Conservation (phyloP, 2,888 invertebrate genomes). For the Hemithea aestivaria region DNA sequence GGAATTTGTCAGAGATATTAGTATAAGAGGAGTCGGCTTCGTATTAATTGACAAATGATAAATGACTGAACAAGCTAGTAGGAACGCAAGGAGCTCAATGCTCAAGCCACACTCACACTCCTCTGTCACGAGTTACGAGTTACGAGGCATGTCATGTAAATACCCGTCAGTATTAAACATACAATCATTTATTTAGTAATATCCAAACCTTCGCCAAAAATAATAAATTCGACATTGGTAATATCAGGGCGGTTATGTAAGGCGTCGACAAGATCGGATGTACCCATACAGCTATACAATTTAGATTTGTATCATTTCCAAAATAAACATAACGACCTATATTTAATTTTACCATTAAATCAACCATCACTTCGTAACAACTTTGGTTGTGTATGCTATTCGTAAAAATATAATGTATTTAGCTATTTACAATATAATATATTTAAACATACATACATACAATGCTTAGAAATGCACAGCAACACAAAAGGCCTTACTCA, state of each 20-base stretch:
- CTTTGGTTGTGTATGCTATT: constrained; percentile 80
- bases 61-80: constrained; percentile 63
- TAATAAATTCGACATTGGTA: constrained; percentile 68
- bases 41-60: constrained; percentile 68
- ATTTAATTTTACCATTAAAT: constrained; percentile 74
- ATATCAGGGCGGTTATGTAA: constrained; percentile 76
- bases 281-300: constrained; percentile 57
- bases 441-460: constrained; percentile 80
- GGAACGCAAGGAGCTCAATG: constrained; percentile 60
- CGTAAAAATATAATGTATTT: constrained; percentile 78
- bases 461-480: constrained; percentile 79
- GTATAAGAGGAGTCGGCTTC: constrained; percentile 47
- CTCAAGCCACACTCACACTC: constrained; percentile 48
- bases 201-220: constrained; percentile 56
- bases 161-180: no score
- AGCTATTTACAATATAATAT: constrained; percentile 68
- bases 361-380: constrained; percentile 80
- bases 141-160: constrained; percentile 26
- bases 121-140: constrained; percentile 38
- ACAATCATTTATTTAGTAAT: constrained; percentile 32
- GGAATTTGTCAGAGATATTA: constrained; percentile 53
- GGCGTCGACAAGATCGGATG: constrained; percentile 63
- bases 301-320: constrained; percentile 60
- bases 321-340: constrained; percentile 76
- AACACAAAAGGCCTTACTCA: constrained; percentile 74